phyloP scores from a whole-genome alignment of 1,140 invertebrate species.

The Chironomus tepperi region DNA sequence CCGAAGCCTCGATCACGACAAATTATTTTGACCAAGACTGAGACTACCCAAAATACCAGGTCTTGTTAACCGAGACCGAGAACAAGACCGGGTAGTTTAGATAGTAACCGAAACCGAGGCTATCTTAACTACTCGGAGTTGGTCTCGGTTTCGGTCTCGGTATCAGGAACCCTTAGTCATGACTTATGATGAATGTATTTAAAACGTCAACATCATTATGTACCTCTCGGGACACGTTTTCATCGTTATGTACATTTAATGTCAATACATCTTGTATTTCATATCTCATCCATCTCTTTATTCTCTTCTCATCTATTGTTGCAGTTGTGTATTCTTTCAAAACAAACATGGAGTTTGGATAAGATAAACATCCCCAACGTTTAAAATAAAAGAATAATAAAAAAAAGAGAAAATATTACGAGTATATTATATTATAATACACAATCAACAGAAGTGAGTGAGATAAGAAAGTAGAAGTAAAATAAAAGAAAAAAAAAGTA shows the following conservation, averaged over 20 bases:
- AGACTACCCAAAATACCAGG: too few relatives aligned
- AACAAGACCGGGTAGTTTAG: too few relatives aligned
- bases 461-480: not conserved
- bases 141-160: too few relatives aligned
- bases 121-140: too few relatives aligned
- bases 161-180: too few relatives aligned
- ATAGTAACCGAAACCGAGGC: too few relatives aligned
- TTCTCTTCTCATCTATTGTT: not conserved
- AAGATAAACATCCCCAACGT: slow-evolving; percentile 17
- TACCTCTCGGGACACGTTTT: too few relatives aligned
- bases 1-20: too few relatives aligned
- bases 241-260: not conserved
- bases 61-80: too few relatives aligned
- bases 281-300: not conserved
- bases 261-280: not conserved
- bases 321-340: slow-evolving; percentile 18
- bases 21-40: too few relatives aligned
- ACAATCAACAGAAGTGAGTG: not conserved
- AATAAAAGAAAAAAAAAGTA: not conserved
- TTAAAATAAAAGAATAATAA: not conserved
- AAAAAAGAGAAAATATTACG: not conserved
- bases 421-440: not conserved
- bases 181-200: too few relatives aligned
- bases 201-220: too few relatives aligned
- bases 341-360: slow-evolving; percentile 23